Evolutionary conservation across 2,888 invertebrate species (phyloP), one percentile per base, ranked within the genome.

Genomic region (Drepana falcataria): DNA sequence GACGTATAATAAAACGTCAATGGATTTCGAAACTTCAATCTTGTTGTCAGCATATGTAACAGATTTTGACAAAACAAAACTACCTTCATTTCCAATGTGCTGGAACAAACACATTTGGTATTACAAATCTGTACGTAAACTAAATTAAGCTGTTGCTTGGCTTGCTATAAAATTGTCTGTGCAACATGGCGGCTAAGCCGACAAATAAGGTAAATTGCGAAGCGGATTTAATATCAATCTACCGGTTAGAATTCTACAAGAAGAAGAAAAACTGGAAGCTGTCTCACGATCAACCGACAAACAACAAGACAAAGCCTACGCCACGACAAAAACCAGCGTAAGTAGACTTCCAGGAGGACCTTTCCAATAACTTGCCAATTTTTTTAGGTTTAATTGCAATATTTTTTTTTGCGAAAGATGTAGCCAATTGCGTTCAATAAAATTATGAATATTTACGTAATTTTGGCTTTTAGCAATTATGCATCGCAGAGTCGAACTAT

Each of bases 261-360:
- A 83, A 83, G 35, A 75, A 83, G 55, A 79, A 75, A 34, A 77
- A 77, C 35, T 85, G 85, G 85, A 81, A 78, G 57, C 63, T 81
- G 1, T 57, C 55, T 40, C 53, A 67, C 6, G 65, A 73, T 51
- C 44, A 4, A 44, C 61, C 49, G 21, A 69, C 62, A 55, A 69
- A 66, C 57, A 9, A 9, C 9, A 9, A 9, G 7, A 41, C 2
- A 0, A 41, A 41, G 41, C 41, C 41, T 51, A 40, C 37, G 1
- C 5, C 40, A 33, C 49, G 40, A 0, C 35, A 6, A 2, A 51
- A 37, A 7, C 40, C 51, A 7, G 40, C 33, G 33, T 40, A 51
- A 34, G 51, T 40, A 40, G 0, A 21, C 5, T 9, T 5, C 35
- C n/a, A n/a, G 35, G 35, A 49, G 5, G 49, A 2, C 4, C n/a